Base-by-base conservation (phyloP, 2,888 invertebrate species). In the Heteropelma amictum region DNA sequence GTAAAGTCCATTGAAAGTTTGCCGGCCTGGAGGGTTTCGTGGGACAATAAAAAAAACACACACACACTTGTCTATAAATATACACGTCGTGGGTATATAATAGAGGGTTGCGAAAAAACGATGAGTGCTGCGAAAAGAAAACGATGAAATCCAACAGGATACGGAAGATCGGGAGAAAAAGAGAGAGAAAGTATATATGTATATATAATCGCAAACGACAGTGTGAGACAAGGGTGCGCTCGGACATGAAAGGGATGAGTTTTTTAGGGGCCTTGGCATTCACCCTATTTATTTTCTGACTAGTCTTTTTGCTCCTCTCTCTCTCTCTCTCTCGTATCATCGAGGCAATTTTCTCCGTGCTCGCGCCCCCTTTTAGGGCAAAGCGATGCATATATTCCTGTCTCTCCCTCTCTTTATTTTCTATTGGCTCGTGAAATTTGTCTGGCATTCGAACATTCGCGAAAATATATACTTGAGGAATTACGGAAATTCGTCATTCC, bases 391-490 rank as follows among this genome's bases (percentile, higher is more conserved):
- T 40, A 19, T 40, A 8, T 19, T 17, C 51, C 83, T 19, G 30
- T 60, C 45, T 40, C 14, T 40, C 56, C 26, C 35, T 51, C 6
- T 4, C 54, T 10, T 12, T 7, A 14, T 33, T 56, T 38, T 28
- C 33, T 83, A 81, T 84, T 84, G 86, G 86, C 86, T 85, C 79
- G 84, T 81, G 76, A 87, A 86, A 87, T 87, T 87, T 83, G 86
- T 86, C 86, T 83, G 85, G 82, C 84, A 81, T 80, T 14, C 79
- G 76, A 78, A 28, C 8, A 23, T 21, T 12, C 1, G 5, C 14
- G 28, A 17, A 17, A 42, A 26, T 12, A n/a, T n/a, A n/a, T n/a
- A 8, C 14, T 61, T 21, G 0, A 21, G 10, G 6, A 6, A 33
- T 21, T 45, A 26, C 1, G 6, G 19, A 35, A 12, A 12, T 38